Evolutionary conservation across 2,888 invertebrate species (phyloP).

Genomic region (Sphaerophoria taeniata): DNA sequence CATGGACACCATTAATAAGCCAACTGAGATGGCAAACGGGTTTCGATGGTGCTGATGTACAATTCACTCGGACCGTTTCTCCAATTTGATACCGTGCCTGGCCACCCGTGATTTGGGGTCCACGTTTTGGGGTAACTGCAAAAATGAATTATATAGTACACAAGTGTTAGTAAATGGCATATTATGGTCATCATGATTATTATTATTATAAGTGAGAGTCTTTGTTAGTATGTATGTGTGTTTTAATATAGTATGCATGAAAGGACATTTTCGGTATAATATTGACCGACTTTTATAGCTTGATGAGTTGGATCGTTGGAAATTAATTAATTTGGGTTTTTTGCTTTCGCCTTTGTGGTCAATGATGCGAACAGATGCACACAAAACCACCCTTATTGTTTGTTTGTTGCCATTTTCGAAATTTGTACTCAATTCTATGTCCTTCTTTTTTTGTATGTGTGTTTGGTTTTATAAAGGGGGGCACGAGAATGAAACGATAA

Average conservation of each 20-base stretch:
- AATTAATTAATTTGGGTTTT: conserved; percentile 64
- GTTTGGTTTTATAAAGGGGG: neutral
- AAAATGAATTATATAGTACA: conserved; percentile 75
- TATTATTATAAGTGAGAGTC: conserved; percentile 17
- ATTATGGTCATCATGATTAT: conserved; percentile 56
- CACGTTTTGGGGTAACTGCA: conserved; percentile 91
- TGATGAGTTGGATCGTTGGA: conserved; percentile 37
- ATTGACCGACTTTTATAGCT: conserved; percentile 23
- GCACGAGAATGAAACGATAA: neutral
- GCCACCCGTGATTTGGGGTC: conserved; percentile 92
- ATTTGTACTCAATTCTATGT: too few relatives aligned
- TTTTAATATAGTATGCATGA: neutral
- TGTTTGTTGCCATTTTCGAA: conserved; percentile 18
- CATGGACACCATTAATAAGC: conserved; percentile 94
- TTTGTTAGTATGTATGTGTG: neutral
- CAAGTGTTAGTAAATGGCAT: conserved; percentile 43
- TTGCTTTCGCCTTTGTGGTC: conserved; percentile 15
- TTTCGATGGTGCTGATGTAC: conserved; percentile 91
- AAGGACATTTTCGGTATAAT: neutral
- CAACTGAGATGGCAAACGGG: conserved; percentile 92
- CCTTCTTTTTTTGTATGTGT: neutral
- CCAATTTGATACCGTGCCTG: conserved; percentile 92
- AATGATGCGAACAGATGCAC: conserved; percentile 21
- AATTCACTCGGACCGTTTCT: conserved; percentile 92
- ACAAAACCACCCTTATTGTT: neutral